These are phyloP conservation scores for Corythaeola cristata DNA, from an alignment of 2,113 vertebrate species.

Conservation along the genomic window DNA sequence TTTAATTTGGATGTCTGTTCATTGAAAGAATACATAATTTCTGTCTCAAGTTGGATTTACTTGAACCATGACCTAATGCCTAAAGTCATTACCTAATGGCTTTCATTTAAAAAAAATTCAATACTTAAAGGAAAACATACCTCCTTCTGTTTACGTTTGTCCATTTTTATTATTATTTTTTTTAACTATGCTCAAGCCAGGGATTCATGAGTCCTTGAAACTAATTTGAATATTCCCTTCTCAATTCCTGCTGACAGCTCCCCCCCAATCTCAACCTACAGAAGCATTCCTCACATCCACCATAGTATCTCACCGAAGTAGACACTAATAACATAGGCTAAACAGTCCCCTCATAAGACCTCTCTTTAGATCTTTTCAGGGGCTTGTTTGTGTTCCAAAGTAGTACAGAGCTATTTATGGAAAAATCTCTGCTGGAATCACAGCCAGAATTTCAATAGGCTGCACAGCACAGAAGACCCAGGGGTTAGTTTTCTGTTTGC, in stretches of 20 bases:
- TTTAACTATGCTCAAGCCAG: neutral
- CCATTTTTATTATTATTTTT: neutral
- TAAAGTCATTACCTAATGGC: neutral
- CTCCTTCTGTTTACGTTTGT: neutral
- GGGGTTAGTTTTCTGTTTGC: slow-evolving; percentile 42
- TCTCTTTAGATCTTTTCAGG: neutral
- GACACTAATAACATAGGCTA: neutral
- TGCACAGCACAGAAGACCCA: slow-evolving; percentile 18
- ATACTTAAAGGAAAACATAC: neutral
- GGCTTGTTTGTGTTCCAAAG: slow-evolving; percentile 25
- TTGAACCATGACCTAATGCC: neutral
- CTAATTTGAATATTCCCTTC: neutral
- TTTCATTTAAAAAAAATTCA: neutral
- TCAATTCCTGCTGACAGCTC: neutral
- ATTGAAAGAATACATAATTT: neutral
- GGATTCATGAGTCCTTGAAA: neutral
- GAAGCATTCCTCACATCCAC: neutral
- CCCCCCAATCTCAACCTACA: rapidly evolving
- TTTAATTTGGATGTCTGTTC: neutral
- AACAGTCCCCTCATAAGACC: neutral
- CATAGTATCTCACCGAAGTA: neutral
- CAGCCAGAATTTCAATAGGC: slow-evolving; percentile 63
- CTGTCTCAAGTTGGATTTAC: neutral
- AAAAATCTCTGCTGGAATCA: slow-evolving; percentile 45
- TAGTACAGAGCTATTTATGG: slow-evolving; percentile 63